Evolutionary conservation across 2,888 invertebrate species (phyloP).

Genomic region (Epinotia bilunana): DNA sequence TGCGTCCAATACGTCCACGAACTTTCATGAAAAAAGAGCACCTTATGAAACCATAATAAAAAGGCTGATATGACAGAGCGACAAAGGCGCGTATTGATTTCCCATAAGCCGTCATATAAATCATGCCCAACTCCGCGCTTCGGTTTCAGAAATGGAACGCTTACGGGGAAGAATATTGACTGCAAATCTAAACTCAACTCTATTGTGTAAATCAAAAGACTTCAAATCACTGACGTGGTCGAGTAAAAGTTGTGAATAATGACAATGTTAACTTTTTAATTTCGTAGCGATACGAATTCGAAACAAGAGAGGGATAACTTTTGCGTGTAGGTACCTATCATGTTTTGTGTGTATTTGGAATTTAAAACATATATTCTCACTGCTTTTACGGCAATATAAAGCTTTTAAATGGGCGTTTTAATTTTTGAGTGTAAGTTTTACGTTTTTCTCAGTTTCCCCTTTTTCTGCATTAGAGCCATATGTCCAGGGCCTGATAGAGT

Average conservation of each 20-base stretch:
- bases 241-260: conserved; percentile 27
- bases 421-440: no score
- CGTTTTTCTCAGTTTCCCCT: neutral
- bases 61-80: conserved; percentile 49
- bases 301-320: conserved; percentile 15
- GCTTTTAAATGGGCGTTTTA: neutral
- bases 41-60: conserved; percentile 46
- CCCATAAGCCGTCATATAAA: conserved; percentile 60
- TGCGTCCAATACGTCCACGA: conserved; percentile 1
- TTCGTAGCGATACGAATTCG: conserved; percentile 20
- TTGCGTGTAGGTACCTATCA: neutral
- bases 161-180: neutral
- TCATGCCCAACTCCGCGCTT: conserved; percentile 53
- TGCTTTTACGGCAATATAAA: neutral
- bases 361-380: neutral
- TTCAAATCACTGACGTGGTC: neutral
- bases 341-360: neutral
- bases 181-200: neutral
- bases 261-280: conserved; percentile 40
- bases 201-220: neutral
- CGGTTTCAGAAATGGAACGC: conserved; percentile 37
- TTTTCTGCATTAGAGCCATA: no score
- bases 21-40: conserved; percentile 18
- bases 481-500: no score
- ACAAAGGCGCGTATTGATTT: conserved; percentile 59